phyloP scores from a whole-genome alignment of 2,113 vertebrate genomes.

The Oryzias celebensis region DNA sequence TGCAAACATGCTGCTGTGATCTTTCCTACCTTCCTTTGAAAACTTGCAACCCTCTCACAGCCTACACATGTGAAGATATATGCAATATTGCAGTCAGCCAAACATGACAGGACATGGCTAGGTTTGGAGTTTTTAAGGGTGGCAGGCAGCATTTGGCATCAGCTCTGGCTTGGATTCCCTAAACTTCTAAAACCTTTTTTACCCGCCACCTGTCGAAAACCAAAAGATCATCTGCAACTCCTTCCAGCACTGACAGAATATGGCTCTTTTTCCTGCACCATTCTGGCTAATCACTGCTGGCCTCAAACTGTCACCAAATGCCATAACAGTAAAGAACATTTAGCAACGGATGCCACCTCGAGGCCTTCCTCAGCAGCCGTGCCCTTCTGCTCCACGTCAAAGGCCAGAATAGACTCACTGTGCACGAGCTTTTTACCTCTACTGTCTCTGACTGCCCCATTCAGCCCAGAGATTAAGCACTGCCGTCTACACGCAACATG shows the following conservation, averaged over 20 bases:
- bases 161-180: slow-evolving; percentile 76
- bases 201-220: slow-evolving; percentile 86
- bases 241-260: slow-evolving; percentile 91
- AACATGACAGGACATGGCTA: slow-evolving; percentile 48
- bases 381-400: slow-evolving; percentile 22
- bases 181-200: slow-evolving; percentile 75
- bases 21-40: slow-evolving; percentile 29
- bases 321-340: slow-evolving; percentile 18
- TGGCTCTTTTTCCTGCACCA: slow-evolving; percentile 79
- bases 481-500: slow-evolving; percentile 78
- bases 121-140: slow-evolving; percentile 63
- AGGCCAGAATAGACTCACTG: slow-evolving; percentile 49
- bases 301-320: slow-evolving; percentile 68
- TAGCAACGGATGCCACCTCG: slow-evolving; percentile 49
- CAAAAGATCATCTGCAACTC: slow-evolving; percentile 85
- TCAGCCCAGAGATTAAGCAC: slow-evolving; percentile 73
- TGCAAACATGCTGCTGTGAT: slow-evolving; percentile 52
- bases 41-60: slow-evolving; percentile 10
- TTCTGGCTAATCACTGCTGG: slow-evolving; percentile 83
- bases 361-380: slow-evolving; percentile 36
- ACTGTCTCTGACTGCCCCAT: slow-evolving; percentile 51
- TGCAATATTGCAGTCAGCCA: slow-evolving; percentile 14
- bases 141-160: slow-evolving; percentile 50
- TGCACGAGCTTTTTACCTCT: slow-evolving; percentile 48
- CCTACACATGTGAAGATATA: slow-evolving; percentile 17